Conservation (phyloP, 2,113 vertebrate genomes). For the Tenebrosternarchus preto region DNA sequence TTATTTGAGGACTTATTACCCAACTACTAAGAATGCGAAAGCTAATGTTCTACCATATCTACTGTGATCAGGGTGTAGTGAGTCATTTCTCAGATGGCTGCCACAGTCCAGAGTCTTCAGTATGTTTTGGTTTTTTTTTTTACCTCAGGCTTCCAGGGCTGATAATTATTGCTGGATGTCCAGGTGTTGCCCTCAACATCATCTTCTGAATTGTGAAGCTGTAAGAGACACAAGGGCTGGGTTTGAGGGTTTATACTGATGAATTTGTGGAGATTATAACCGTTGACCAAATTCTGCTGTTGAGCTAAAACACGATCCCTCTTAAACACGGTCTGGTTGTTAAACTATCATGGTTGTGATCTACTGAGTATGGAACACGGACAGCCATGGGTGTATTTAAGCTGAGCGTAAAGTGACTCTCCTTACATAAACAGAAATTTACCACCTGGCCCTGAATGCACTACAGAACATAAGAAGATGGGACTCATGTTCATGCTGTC, state of each 20-base stretch:
- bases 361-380: neutral
- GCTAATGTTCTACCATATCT: too few species aligned
- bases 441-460: neutral
- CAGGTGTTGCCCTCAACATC: neutral
- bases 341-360: neutral
- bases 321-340: neutral
- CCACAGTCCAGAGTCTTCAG: neutral
- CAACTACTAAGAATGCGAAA: neutral
- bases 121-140: neutral
- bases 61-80: too few species aligned
- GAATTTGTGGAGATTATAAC: too few species aligned
- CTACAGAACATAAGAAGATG: neutral
- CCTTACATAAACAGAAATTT: neutral
- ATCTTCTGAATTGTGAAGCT: neutral
- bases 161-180: neutral
- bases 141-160: slow-evolving; percentile 34
- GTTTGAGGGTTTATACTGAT: neutral
- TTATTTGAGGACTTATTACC: too few species aligned
- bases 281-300: neutral
- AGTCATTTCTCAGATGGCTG: too few species aligned
- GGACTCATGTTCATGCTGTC: neutral
- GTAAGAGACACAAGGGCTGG: neutral
- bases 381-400: neutral
- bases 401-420: neutral
- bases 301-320: neutral